A percentile compares a stretch with the other conserved stretches of the same genome.
These are phyloP conservation scores for Erethizon dorsatum DNA, from an alignment of 2,797 vertebrate species.

Conservation along the genomic window DNA sequence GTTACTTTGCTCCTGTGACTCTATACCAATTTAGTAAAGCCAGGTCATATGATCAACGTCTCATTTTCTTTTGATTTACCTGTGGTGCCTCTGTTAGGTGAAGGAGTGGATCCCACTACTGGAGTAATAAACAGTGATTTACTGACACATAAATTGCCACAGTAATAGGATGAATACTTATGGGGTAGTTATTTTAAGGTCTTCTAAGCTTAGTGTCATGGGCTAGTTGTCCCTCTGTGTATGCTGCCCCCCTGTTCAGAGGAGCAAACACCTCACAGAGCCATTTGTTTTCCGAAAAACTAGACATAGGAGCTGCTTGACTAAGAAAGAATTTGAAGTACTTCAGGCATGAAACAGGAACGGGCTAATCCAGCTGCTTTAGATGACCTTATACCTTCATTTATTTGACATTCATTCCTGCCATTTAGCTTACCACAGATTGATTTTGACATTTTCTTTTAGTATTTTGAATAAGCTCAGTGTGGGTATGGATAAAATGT, in stretches of 20 bases:
- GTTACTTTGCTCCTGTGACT: neutral
- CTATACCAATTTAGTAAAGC: neutral
- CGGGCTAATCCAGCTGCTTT: neutral
- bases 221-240: neutral
- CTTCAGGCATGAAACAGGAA: neutral
- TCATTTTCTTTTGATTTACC: neutral
- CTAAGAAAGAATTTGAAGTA: conserved; percentile 4
- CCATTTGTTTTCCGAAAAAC: neutral
- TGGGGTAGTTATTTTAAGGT: neutral
- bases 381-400: neutral
- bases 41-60: neutral
- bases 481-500: neutral
- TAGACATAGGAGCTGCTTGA: neutral
- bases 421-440: conserved; percentile 33
- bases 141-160: neutral
- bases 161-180: neutral
- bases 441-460: conserved; percentile 48
- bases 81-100: neutral
- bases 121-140: neutral
- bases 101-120: neutral
- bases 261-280: neutral
- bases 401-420: conserved; percentile 22
- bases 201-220: neutral
- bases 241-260: neutral
- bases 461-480: neutral